Evolutionary conservation across 1,140 invertebrate species (phyloP).

Genomic region (Mactra quadrangularis): DNA sequence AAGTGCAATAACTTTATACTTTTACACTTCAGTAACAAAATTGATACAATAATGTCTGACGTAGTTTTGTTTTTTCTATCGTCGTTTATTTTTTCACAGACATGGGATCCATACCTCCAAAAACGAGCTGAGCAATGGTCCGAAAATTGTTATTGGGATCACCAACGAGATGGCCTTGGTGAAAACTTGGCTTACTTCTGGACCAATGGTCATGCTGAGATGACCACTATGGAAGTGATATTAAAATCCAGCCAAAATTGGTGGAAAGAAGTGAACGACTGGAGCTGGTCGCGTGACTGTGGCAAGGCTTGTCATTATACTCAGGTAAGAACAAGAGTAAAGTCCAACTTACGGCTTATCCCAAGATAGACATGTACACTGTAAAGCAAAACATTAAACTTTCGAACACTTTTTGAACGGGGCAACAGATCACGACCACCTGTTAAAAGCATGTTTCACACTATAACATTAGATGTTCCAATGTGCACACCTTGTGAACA

Average conservation of each 20-base stretch:
- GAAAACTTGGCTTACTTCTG: slow-evolving; percentile 50
- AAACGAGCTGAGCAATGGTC: slow-evolving; percentile 42
- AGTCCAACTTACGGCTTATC: too few relatives aligned
- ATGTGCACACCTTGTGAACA: too few relatives aligned
- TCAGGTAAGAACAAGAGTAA: slow-evolving; percentile 15
- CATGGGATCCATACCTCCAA: slow-evolving; percentile 41
- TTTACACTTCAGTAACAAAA: too few relatives aligned
- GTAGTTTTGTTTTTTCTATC: too few relatives aligned
- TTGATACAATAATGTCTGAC: too few relatives aligned
- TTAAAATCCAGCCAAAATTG: slow-evolving; percentile 33
- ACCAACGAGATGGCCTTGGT: slow-evolving; percentile 40
- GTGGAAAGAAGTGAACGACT: slow-evolving; percentile 52
- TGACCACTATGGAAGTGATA: slow-evolving; percentile 11
- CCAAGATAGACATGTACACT: not conserved
- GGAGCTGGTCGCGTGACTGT: slow-evolving; percentile 48
- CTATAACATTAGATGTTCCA: too few relatives aligned
- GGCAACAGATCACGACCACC: too few relatives aligned
- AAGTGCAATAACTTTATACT: too few relatives aligned
- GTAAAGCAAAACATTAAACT: too few relatives aligned
- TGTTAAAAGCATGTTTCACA: too few relatives aligned
- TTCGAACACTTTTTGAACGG: too few relatives aligned
- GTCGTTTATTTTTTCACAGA: slow-evolving; percentile 12
- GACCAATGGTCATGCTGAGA: not conserved
- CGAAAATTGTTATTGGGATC: slow-evolving; percentile 56
- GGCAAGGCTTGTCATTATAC: slow-evolving; percentile 55